A percentile compares a stretch with the other conserved stretches of the same genome.
Conservation (phyloP, 1,140 invertebrate genomes). For the Lucilia sericata region DNA sequence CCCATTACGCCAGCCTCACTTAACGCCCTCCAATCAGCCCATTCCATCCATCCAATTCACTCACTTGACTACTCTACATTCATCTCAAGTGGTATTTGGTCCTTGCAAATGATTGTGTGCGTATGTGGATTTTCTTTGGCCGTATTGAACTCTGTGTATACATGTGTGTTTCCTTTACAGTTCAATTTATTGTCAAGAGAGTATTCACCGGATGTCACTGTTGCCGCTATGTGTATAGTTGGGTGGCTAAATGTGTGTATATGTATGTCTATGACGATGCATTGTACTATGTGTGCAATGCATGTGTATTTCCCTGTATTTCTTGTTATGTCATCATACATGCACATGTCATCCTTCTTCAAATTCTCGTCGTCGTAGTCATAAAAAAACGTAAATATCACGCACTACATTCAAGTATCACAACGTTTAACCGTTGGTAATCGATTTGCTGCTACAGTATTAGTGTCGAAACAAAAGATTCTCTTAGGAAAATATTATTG, state of each 20-base stretch:
- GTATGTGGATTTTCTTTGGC: not conserved
- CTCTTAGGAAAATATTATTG: too few species aligned
- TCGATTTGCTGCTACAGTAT: too few species aligned
- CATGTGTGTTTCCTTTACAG: slow-evolving; percentile 5
- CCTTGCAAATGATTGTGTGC: not conserved
- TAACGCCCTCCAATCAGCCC: not conserved
- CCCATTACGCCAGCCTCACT: slow-evolving; percentile 13
- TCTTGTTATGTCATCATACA: not conserved
- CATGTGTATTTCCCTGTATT: not conserved
- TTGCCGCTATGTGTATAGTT: not conserved
- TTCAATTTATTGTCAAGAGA: not conserved
- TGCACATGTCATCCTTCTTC: not conserved
- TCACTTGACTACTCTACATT: not conserved
- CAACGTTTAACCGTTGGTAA: too few species aligned
- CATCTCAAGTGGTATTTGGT: slow-evolving; percentile 23
- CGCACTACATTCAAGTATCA: too few species aligned
- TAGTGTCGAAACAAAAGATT: too few species aligned
- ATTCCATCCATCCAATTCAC: not conserved
- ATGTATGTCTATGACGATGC: not conserved
- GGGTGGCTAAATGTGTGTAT: not conserved
- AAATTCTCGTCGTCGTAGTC: not conserved
- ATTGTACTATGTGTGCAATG: slow-evolving; percentile 3
- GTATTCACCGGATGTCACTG: slow-evolving; percentile 23
- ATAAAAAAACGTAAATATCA: too few species aligned
- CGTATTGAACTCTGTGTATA: not conserved